Base-by-base conservation (phyloP, 2,113 vertebrate genomes). In the Sclerurus mexicanus region DNA sequence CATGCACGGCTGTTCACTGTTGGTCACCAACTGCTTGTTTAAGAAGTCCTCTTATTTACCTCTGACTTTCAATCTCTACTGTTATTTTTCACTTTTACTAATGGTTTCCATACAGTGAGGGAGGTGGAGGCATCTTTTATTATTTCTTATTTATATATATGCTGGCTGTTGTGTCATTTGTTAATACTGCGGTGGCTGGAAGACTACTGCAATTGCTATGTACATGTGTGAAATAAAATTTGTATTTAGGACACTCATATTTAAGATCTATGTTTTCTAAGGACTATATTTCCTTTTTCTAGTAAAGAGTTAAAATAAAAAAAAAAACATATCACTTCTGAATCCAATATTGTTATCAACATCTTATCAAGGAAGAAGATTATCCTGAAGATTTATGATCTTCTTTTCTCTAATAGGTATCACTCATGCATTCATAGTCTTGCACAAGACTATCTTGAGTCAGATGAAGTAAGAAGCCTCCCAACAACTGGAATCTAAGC, bases 1-100 rank as follows among this genome's bases (percentile, higher is more conserved):
- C 22, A 6, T 7, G 17, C 78, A 85, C 0, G 0, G 27, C 37
- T 64, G 14, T 14, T 60, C 42, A 46, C 7, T 1, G 3, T 27
- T 71, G 27, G 35, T n/a, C 72, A 83, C 12, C 35, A 58, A 21
- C 33, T 56, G 10, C 56, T 72, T 68, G 23, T 73, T 85, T 47
- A 60, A 46, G 31, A 91, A 66, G 24, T 28, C 13, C 6, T 89
- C 37, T 53, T n/a, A 49, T 14, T 62, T 88, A 31, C 37, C 72
- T 52, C 79, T 40, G 33, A 24, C n/a, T 81, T 79, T 80, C 37
- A 55, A 22, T 13, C 3, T 63, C 72, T 44, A 52, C 30, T 42
- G 7, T 44, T 75, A 8, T 39, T 83, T 95, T 83, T 81, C 8
- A 53, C 33, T 63, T 75, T 75, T 85, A 63, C 28, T 47, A 75